Evolutionary conservation across 2,888 invertebrate genomes (phyloP), one percentile per base, ranked within the genome.

Genomic region (Orthosia gothica): DNA sequence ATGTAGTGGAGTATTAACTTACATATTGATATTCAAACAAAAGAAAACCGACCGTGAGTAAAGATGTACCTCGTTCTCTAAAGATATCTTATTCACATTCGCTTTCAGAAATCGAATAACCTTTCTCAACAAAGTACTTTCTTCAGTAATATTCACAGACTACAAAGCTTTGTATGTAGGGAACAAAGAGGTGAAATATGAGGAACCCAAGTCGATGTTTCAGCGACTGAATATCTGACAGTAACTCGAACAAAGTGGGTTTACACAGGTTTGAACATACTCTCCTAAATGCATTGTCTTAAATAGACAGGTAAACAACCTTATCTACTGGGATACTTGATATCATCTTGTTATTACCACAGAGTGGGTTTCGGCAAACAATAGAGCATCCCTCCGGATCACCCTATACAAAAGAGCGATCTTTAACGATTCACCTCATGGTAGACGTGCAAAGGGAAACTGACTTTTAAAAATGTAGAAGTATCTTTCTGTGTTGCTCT

Each of bases 141-240:
- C 59, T 70, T 13, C 20, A 16, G 58, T 32, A 54, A 76, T 55
- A 73, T 76, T 57, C 74, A 18, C 47, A 79, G 50, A 73, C 45
- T 50, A 62, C 76, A 76, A 73, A 79, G 80, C 80, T 73, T 76
- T 73, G 50, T 79, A 54, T 40, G 16, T 40, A 59, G 45, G 7
- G 23, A 50, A 61, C 77, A 75, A 75, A 77, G 59, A 75, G 64
- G 16, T 61, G 45, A 64, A 61, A 81, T 75, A 61, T 81, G 59
- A 81, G 55, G 54, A 81, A 54, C 32, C 9, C 23, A 18, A 74
- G 52, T 61, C 45, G 20, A 74, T 70, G 54, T 54, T 65, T 40
- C 18, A 18, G 18, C 13, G 20, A 63, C 52, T 58, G 18, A 61
- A 80, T 58, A 62, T 55, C 40, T 12, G 58, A 47, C 12, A 45